These are phyloP conservation scores for Clarias fuscus DNA, from an alignment of 2,797 vertebrate genomes.

Conservation along the genomic window DNA sequence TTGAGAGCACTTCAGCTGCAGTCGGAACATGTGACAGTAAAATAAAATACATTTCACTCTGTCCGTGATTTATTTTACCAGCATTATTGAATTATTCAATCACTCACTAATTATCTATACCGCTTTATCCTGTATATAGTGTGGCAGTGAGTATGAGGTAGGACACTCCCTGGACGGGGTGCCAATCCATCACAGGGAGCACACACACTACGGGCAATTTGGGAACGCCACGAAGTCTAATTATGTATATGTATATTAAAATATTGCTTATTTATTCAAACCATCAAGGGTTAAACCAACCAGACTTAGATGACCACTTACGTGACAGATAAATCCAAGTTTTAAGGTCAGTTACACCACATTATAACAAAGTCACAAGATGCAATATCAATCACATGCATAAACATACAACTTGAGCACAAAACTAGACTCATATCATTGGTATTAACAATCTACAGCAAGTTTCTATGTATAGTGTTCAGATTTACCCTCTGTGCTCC, in stretches of 20 bases:
- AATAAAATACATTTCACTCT: not conserved
- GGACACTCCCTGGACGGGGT: too few relatives aligned
- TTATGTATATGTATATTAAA: not conserved
- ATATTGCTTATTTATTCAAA: not conserved
- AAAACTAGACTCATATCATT: not conserved
- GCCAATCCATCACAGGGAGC: too few relatives aligned
- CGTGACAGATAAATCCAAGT: not conserved
- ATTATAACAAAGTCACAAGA: not conserved
- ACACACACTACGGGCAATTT: too few relatives aligned
- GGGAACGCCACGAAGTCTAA: too few relatives aligned
- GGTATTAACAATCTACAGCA: not conserved
- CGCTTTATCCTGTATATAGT: too few relatives aligned
- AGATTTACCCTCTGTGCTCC: constrained; percentile 81
- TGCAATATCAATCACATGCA: not conserved
- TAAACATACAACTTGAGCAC: not conserved
- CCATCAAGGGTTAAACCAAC: not conserved
- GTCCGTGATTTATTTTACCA: not conserved
- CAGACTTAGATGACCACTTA: not conserved
- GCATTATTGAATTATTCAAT: not conserved
- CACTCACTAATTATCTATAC: too few relatives aligned
- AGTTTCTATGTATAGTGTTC: not conserved
- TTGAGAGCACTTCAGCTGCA: not conserved
- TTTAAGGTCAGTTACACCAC: not conserved
- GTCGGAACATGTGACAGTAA: not conserved
- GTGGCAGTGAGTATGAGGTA: too few relatives aligned